Evolutionary conservation across 2,113 vertebrate genomes (phyloP), one percentile per base, ranked within the genome.

Genomic region (Globicephala melas): DNA sequence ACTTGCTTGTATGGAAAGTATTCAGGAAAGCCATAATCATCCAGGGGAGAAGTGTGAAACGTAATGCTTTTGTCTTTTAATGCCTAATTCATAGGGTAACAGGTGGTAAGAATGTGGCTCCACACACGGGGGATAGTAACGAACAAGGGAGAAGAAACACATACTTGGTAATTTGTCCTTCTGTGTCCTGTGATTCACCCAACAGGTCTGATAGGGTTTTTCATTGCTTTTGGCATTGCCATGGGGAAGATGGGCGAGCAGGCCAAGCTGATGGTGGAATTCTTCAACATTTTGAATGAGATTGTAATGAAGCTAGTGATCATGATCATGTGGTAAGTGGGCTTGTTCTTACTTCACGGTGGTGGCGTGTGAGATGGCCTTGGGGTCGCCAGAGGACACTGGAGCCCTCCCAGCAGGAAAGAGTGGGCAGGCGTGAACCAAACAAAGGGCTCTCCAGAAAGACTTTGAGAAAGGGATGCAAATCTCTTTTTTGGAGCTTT

Each of bases 161-260:
- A 1, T 63, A 3, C 21, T 6, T 81, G 55, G 20, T 91, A 84
- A 95, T 80, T 79, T 85, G 58, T 91, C 38, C 38, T 98, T 88
- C 26, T 96, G 85, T 98, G 81, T 98, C 65, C 97, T 99, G 93
- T 98, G 73, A 41, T 98, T 98, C 87, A 12, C 93, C 95, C 92
- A 88, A 96, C 98, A 99, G 99, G 99, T 98, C 96, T 99, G 98
- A 99, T 99, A 98, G 99, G 99, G 97, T 99, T 99, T 99, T 99
- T 99, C 98, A 99, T 99, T 98, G 99, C 99, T 95, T 99, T 99
- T 98, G 99, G 99, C 96, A 99, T 99, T 96, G 99, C 99, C 98
- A 99, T 99, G 99, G 99, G 99, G 76, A 99, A 99, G 98, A 99
- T 99, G 99, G 99, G 99, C 20, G 99, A 99, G 85, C 99, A 99